A percentile compares a stretch with the other conserved stretches of the same genome.
Evolutionary conservation across 2,888 invertebrate species (phyloP).

Genomic region (Lithophane leautieri): DNA sequence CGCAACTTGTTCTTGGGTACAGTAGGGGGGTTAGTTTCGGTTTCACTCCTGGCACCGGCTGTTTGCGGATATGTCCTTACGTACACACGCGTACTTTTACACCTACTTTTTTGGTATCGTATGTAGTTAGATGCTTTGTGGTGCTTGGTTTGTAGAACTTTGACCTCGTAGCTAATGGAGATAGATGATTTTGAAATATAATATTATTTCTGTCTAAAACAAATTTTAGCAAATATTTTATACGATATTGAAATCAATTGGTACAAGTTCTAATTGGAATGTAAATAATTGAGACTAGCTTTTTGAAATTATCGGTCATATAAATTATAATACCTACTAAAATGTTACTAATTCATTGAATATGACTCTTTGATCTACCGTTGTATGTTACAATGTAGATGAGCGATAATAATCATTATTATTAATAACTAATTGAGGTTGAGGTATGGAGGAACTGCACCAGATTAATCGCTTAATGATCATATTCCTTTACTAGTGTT

Average conservation of each 20-base stretch:
- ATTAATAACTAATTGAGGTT: slow-evolving; percentile 39
- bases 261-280: slow-evolving; percentile 33
- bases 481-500: slow-evolving; percentile 88
- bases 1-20: slow-evolving; percentile 61
- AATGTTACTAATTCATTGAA: slow-evolving; percentile 37
- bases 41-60: slow-evolving; percentile 70
- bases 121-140: slow-evolving; percentile 69
- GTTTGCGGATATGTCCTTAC: slow-evolving; percentile 56
- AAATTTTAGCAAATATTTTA: slow-evolving; percentile 18
- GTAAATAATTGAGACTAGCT: slow-evolving; percentile 87
- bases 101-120: slow-evolving; percentile 50
- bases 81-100: slow-evolving; percentile 60
- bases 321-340: slow-evolving; percentile 45
- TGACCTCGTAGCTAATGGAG: slow-evolving; percentile 49
- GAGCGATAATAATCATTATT: slow-evolving; percentile 18
- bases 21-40: slow-evolving; percentile 75
- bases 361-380: slow-evolving; percentile 40
- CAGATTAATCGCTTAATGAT: slow-evolving; percentile 67
- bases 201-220: slow-evolving; percentile 13
- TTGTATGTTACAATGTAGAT: slow-evolving; percentile 12
- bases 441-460: slow-evolving; percentile 44
- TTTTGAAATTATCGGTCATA: slow-evolving; percentile 83
- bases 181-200: slow-evolving; percentile 67
- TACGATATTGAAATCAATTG: slow-evolving; percentile 11
- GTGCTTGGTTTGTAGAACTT: slow-evolving; percentile 76